phyloP scores from a whole-genome alignment of 2,888 invertebrate genomes.

The Drosophila tanythrix region DNA sequence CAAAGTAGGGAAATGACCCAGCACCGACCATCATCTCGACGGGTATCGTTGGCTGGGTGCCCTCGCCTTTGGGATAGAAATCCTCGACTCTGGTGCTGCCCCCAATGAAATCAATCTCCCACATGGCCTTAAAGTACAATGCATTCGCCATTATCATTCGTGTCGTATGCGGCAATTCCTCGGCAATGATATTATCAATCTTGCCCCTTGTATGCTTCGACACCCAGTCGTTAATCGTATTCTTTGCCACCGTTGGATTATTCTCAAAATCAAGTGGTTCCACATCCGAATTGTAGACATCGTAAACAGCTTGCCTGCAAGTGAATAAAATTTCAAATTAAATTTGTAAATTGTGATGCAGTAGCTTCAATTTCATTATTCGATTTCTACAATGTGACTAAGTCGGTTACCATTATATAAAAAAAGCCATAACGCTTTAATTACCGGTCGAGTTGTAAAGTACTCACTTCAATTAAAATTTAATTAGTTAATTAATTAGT shows the following conservation, averaged over 20 bases:
- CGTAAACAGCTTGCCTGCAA: constrained; percentile 83
- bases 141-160: constrained; percentile 88
- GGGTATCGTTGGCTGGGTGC: constrained; percentile 70
- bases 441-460: background rate
- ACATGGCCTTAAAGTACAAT: constrained; percentile 87
- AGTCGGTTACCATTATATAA: background rate
- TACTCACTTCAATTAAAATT: background rate
- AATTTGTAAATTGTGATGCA: background rate
- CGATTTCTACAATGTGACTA: background rate
- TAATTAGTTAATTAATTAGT: background rate
- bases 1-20: constrained; percentile 87
- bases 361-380: background rate
- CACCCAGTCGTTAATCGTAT: constrained; percentile 87
- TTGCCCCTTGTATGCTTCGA: constrained; percentile 86
- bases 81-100: constrained; percentile 84
- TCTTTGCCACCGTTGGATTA: constrained; percentile 83
- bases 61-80: constrained; percentile 86
- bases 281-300: constrained; percentile 86
- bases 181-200: constrained; percentile 86
- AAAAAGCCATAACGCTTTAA: background rate
- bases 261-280: constrained; percentile 86
- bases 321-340: background rate
- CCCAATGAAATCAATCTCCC: constrained; percentile 88
- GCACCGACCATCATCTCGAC: constrained; percentile 88
- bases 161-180: constrained; percentile 85